Evolutionary conservation across 1,140 invertebrate genomes (phyloP).

Genomic region (Hypothenemus hampei): DNA sequence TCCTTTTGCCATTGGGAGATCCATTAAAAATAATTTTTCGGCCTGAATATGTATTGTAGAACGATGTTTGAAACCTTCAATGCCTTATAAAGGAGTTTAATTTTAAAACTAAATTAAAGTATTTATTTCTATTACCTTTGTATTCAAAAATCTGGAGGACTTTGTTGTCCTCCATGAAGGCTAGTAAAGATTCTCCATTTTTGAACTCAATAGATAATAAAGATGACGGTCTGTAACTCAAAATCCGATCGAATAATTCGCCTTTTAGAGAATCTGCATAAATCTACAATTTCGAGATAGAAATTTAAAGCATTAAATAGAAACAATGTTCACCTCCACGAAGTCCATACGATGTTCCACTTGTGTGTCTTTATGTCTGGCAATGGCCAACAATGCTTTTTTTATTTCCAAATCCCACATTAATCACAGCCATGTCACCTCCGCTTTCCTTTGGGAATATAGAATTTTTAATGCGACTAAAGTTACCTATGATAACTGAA

Average conservation of each 20-base stretch:
- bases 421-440: constrained; percentile 33
- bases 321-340: constrained; percentile 34
- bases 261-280: constrained; percentile 37
- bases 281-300: constrained; percentile 34
- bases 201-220: constrained; percentile 38
- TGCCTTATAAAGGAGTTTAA: constrained; percentile 27
- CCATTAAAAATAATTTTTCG: constrained; percentile 32
- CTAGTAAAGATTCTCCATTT: constrained; percentile 41
- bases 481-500: constrained; percentile 29
- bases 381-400: constrained; percentile 35
- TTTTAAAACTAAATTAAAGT: background rate
- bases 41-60: constrained; percentile 33
- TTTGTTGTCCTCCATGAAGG: constrained; percentile 40
- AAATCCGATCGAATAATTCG: constrained; percentile 40
- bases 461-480: background rate
- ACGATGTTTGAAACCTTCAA: constrained; percentile 40
- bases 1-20: constrained; percentile 12
- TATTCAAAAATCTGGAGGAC: constrained; percentile 41
- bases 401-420: constrained; percentile 32
- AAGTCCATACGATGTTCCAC: constrained; percentile 35
- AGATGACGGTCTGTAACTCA: constrained; percentile 39
- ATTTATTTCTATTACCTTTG: constrained; percentile 34
- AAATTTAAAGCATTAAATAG: background rate
- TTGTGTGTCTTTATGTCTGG: constrained; percentile 34
- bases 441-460: constrained; percentile 31